phyloP scores from a whole-genome alignment of 2,113 vertebrate genomes.

The Xiphophorus couchianus region DNA sequence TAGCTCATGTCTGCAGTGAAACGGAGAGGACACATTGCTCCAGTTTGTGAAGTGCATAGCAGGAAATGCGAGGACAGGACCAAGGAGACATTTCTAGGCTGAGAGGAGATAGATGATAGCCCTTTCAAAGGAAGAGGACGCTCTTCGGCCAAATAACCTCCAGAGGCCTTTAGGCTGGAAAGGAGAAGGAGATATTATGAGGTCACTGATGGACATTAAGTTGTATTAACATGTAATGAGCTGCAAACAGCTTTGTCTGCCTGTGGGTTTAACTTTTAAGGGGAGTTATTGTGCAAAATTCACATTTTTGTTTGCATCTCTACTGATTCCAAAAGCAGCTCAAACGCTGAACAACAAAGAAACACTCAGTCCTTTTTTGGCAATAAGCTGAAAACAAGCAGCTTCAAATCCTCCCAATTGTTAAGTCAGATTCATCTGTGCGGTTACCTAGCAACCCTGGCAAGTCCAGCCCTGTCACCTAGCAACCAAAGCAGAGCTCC shows the following conservation, averaged over 20 bases:
- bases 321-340: no score
- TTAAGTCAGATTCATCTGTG: no score
- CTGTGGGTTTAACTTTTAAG: background rate
- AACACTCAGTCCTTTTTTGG: no score
- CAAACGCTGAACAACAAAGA: no score
- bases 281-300: no score
- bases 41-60: conserved; percentile 56
- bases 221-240: background rate
- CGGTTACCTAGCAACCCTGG: no score
- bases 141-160: conserved; percentile 40
- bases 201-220: background rate
- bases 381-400: no score
- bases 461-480: no score
- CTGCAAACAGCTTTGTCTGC: background rate
- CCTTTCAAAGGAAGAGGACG: conserved; percentile 34
- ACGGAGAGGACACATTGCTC: conserved; percentile 63
- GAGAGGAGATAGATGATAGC: conserved; percentile 66
- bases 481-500: no score
- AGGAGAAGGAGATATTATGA: conserved; percentile 34
- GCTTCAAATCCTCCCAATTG: no score
- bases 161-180: conserved; percentile 38
- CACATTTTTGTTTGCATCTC: no score
- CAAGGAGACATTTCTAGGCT: conserved; percentile 71
- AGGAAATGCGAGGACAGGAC: conserved; percentile 55
- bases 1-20: conserved; percentile 36